Evolutionary conservation across 2,888 invertebrate genomes (phyloP), one percentile per base, ranked within the genome.

Genomic region (Hoplodrina ambigua): DNA sequence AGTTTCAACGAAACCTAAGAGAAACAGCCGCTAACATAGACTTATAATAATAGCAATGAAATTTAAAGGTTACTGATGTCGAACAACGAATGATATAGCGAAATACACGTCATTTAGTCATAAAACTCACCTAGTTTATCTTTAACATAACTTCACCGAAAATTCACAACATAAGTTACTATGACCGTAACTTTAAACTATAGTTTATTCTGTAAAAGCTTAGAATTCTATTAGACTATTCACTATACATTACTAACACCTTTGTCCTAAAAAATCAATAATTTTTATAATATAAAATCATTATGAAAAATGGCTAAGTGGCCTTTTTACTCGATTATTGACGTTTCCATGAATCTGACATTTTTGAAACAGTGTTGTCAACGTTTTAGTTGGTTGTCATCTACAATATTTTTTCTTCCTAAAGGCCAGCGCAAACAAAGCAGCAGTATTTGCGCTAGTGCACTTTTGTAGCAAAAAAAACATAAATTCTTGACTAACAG

Each of bases 61-160:
- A 60, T 53, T 15, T 49, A 66, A 66, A 72, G 66, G 67, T 73
- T 82, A 71, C 19, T 67, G 41, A 67, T 63, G 59, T 65, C 69
- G 62, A 54, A 69, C 57, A 69, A 67, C 50, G 63, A 78, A 65
- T 67, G 79, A 66, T 87, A 84, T 81, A 78, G 80, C 41, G 37
- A 87, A 85, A 89, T 87, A 94, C 93, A 94, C 94, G 94, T 94
- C 94, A 94, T 90, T 88, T 86, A 84, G 80, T 88, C 85, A 85
- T 89, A 90, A 89, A 91, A 92, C 93, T 92, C 85, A 94, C 94
- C 88, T 78, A 86, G 72, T 76, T 75, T 70, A 80, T 74, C 74
- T 68, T 50, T 68, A 82, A 80, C 85, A 78, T 78, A 80, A 83
- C 79, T 63, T 85, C 84, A 88, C 81, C 79, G 75, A 85, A 78